Percentiles rank a stretch among this genome's conserved stretches.
phyloP scores from a whole-genome alignment of 2,888 invertebrate genomes.

The Microplitis manilae region DNA sequence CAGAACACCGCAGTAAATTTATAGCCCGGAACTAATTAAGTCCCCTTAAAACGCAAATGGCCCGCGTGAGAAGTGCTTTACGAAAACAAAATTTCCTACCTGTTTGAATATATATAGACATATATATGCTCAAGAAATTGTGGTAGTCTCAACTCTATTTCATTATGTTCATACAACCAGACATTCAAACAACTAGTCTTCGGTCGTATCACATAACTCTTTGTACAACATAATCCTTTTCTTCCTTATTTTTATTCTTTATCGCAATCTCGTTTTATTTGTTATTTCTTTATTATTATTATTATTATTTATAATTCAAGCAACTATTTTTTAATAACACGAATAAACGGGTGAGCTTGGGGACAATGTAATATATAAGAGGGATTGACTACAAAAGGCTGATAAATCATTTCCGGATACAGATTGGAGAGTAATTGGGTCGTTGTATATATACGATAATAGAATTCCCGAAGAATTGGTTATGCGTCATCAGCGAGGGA shows the following conservation, averaged over 20 bases:
- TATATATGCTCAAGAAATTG: not conserved
- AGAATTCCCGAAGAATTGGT: constrained; percentile 3
- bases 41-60: constrained; percentile 52
- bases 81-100: constrained; percentile 50
- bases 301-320: not conserved
- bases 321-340: not conserved
- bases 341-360: not conserved
- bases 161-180: not conserved
- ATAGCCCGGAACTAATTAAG: constrained; percentile 52
- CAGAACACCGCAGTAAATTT: constrained; percentile 44
- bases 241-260: not conserved
- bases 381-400: constrained; percentile 16
- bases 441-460: constrained; percentile 10
- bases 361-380: not conserved
- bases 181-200: not conserved
- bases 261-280: not conserved
- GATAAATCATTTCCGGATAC: constrained; percentile 20
- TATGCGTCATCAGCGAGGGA: constrained; percentile 9
- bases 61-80: constrained; percentile 49
- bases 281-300: not conserved
- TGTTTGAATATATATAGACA: constrained; percentile 19
- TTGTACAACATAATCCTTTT: not conserved
- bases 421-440: constrained; percentile 21
- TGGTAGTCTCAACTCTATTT: not conserved
- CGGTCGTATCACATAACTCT: not conserved